Evolutionary conservation across 2,888 invertebrate genomes (phyloP), one percentile per base, ranked within the genome.

Genomic region (Calameuta pallipes): DNA sequence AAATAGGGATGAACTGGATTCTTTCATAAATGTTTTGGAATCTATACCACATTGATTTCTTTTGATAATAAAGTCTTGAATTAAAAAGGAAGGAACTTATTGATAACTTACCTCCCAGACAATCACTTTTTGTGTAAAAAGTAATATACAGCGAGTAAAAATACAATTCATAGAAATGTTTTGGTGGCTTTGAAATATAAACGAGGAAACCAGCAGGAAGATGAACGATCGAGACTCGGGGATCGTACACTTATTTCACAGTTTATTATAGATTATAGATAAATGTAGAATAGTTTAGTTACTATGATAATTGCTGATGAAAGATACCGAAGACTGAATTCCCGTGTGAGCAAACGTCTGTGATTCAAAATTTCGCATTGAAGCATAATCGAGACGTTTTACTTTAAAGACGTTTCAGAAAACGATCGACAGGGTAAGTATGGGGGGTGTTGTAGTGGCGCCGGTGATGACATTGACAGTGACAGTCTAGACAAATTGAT

Each of bases 241-340:
- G 81, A 81, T 82, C 81, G 77, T 90, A 91, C 90, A 91, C 89
- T 90, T 91, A 89, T 91, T 91, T 91, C 90, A 91, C 90, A 91
- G 90, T 91, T 91, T 91, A 91, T 91, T 91, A 91, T 90, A 91
- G 88, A 88, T 91, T 91, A 91, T 91, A 91, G 91, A 91, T 91
- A 91, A 91, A 91, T 91, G 90, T 91, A 90, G 91, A 91, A 90
- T 91, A 90, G 89, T 90, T 90, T 89, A 90, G 87, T 90, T 90
- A 90, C 90, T 91, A 91, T 91, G 88, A 91, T 90, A 91, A 91
- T 90, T 90, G 90, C 85, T 90, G 89, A 89, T 91, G 89, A 85
- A 90, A 90, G 89, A 90, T 90, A 90, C 86, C 85, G 88, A 89
- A 89, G 88, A 90, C 90, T 88, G 82, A 83, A 85, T 80, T 85